Evolutionary conservation across 2,888 invertebrate genomes (phyloP).

Genomic region (Oxycera nigricornis): DNA sequence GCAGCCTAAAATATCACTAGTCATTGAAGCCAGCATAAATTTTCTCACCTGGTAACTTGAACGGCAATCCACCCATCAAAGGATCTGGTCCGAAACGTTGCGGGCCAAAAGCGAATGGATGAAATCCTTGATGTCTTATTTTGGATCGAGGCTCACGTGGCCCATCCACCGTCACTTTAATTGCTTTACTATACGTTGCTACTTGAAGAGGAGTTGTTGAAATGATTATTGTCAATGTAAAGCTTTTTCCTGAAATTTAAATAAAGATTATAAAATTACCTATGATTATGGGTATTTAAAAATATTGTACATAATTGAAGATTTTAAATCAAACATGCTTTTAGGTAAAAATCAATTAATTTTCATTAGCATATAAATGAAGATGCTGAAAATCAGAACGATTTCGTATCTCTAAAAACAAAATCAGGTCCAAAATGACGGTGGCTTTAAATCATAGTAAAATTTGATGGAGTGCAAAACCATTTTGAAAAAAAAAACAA

Average conservation of each 20-base stretch:
- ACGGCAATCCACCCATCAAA: slow-evolving; percentile 77
- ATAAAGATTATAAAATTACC: background rate
- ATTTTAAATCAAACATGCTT: too few species aligned
- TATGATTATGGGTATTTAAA: too few species aligned
- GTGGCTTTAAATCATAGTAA: too few species aligned
- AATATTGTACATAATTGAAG: too few species aligned
- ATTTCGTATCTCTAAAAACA: too few species aligned
- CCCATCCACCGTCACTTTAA: slow-evolving; percentile 99
- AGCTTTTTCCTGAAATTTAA: slow-evolving; percentile 86
- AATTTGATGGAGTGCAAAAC: too few species aligned
- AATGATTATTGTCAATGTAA: slow-evolving; percentile 94
- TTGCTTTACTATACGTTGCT: slow-evolving; percentile 96
- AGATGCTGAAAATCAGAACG: too few species aligned
- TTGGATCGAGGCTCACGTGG: slow-evolving; percentile 96
- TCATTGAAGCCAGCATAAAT: background rate
- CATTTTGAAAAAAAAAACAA: too few species aligned
- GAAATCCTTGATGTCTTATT: slow-evolving; percentile 86
- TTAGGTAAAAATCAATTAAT: too few species aligned
- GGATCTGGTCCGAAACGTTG: slow-evolving; percentile 83
- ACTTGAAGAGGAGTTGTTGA: slow-evolving; percentile 94
- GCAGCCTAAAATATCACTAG: background rate
- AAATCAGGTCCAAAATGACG: too few species aligned
- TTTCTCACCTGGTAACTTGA: slow-evolving; percentile 81
- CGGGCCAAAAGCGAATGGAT: slow-evolving; percentile 88
- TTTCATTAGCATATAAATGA: too few species aligned